Evolutionary conservation across 2,888 invertebrate species (phyloP).

Genomic region (Rotaria sp.): DNA sequence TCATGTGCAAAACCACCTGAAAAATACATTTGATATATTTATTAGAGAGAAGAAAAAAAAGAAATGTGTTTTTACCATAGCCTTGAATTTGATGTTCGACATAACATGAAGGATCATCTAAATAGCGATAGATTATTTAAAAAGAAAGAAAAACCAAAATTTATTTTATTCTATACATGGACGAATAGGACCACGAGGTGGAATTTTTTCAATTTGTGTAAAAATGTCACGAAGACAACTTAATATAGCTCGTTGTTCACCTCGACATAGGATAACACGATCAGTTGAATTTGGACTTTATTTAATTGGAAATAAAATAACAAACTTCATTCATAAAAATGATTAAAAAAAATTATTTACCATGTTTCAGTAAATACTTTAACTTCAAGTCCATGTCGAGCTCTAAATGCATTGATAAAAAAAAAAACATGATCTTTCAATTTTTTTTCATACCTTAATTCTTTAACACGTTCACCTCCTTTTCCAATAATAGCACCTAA

Average conservation of each 20-base stretch:
- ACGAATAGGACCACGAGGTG: constrained; percentile 57
- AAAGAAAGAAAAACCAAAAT: not conserved
- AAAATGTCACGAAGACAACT: constrained; percentile 37
- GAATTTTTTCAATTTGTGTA: constrained; percentile 45
- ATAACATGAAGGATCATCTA: not conserved
- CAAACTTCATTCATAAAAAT: not conserved
- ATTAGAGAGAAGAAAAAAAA: not conserved
- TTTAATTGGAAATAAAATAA: constrained; percentile 58
- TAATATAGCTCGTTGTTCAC: constrained; percentile 63
- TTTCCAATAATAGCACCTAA: constrained; percentile 75
- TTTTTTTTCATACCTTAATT: constrained; percentile 59
- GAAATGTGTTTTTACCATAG: not conserved
- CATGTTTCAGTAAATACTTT: constrained; percentile 5
- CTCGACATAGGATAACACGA: constrained; percentile 84
- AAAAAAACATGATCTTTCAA: not conserved
- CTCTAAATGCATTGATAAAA: not conserved
- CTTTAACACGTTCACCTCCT: constrained; percentile 92
- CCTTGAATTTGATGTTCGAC: not conserved
- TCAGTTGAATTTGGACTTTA: constrained; percentile 94
- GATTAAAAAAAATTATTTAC: not conserved
- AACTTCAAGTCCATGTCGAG: constrained; percentile 73
- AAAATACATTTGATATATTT: not conserved
- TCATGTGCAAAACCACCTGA: constrained; percentile 6
- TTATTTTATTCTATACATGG: constrained; percentile 57
- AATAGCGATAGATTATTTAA: not conserved